Base-by-base conservation (phyloP, 2,888 invertebrate species). In the Augiades crinisus region DNA sequence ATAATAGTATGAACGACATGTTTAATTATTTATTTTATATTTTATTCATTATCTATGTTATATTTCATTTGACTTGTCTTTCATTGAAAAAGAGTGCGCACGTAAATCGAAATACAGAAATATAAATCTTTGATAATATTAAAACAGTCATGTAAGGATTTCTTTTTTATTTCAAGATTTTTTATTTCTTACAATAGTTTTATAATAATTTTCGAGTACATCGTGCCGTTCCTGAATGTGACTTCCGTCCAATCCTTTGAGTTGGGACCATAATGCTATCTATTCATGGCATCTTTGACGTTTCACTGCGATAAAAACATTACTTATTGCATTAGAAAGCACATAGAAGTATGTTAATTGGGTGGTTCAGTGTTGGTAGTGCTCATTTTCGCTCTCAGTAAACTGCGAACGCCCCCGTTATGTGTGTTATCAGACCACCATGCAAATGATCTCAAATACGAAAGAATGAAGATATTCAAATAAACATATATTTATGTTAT, bases 341-440 rank as follows among this genome's bases (percentile, higher is more conserved):
- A 59, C 60, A 66, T 66, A 67, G 59, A 74, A 70, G 71, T 75
- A 68, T 75, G 78, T 72, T 75, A 78, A 78, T 77, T 74, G 68
- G 60, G 64, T 63, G 63, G 62, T 50, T 58, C 69, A 66, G 64
- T 70, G 70, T 72, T 67, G 62, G 68, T 72, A 69, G 70, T 73
- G 70, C 74, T 70, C 61, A 68, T 72, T 77, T 75, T 75, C 73
- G 70, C 78, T 79, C 63, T 75, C 74, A 46, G 67, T 65, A 67
- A 70, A 72, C 66, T 63, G 80, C 71, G 72, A 82, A 78, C 71
- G 72, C 54, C 55, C 45, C 61, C 54, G 76, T 77, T 78, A 73
- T 58, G 54, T 59, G 74, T 78, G 80, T 66, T 82, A 81, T 75
- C 67, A 66, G 81, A 79, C 72, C 76, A 69, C 47, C 40, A 41